Evolutionary conservation across 1,140 invertebrate species (phyloP).

Genomic region (Drosophila repletoides): DNA sequence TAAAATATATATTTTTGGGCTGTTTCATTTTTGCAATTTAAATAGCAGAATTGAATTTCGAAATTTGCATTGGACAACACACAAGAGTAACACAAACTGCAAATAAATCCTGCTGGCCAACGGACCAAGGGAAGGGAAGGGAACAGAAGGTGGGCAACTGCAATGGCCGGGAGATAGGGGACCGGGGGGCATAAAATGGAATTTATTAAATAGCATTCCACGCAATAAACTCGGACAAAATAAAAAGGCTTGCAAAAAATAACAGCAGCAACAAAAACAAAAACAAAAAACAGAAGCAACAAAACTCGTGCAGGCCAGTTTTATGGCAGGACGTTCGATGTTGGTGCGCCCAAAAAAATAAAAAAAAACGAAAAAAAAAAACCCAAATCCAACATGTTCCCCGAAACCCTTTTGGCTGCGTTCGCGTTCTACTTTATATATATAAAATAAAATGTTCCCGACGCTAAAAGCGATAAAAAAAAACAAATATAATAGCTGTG

Average conservation of each 20-base stretch:
- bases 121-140: background rate
- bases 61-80: conserved; percentile 69
- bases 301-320: conserved; percentile 72
- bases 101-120: conserved; percentile 63
- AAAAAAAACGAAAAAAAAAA: no score
- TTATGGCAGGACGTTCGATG: conserved; percentile 71
- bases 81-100: conserved; percentile 49
- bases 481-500: background rate
- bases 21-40: conserved; percentile 43
- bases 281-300: conserved; percentile 2
- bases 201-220: conserved; percentile 80
- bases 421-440: conserved; percentile 21
- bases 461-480: conserved; percentile 6
- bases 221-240: conserved; percentile 67
- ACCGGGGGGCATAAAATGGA: conserved; percentile 55
- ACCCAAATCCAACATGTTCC: conserved; percentile 14
- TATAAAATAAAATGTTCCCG: conserved; percentile 13
- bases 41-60: conserved; percentile 69
- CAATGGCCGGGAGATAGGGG: background rate
- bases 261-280: conserved; percentile 31
- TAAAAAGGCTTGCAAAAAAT: conserved; percentile 33
- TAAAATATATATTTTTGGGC: conserved; percentile 5
- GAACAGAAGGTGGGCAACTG: background rate
- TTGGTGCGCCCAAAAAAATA: conserved; percentile 35
- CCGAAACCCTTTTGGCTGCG: conserved; percentile 18